A percentile compares a stretch with the other conserved stretches of the same genome.
These are phyloP conservation scores for Anguilla megastoma DNA, from an alignment of 2,797 vertebrate species.

Conservation along the genomic window DNA sequence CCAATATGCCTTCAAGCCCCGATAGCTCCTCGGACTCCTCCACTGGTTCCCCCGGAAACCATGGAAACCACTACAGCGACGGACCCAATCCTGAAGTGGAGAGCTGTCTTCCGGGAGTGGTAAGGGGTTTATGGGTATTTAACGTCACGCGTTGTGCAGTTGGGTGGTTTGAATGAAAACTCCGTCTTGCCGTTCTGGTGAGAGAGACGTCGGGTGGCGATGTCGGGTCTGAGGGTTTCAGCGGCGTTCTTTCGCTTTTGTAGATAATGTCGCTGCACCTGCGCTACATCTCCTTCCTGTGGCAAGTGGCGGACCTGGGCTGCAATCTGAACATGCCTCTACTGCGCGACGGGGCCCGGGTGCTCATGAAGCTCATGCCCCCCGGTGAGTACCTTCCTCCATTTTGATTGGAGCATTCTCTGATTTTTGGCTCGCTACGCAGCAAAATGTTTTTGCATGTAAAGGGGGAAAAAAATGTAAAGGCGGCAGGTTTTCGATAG, in stretches of 20 bases:
- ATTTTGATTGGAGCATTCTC: background rate
- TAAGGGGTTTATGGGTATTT: slow-evolving; percentile 64
- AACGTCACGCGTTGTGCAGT: background rate
- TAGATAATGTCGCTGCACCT: slow-evolving; percentile 99
- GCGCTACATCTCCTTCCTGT: slow-evolving; percentile 98
- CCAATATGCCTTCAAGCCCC: slow-evolving; percentile 99
- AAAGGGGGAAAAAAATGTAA: background rate
- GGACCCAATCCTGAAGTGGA: slow-evolving; percentile 98
- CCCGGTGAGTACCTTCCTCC: slow-evolving; percentile 75
- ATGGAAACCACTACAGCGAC: slow-evolving; percentile 97
- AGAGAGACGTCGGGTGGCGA: background rate
- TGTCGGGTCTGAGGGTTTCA: background rate
- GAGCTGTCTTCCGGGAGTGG: slow-evolving; percentile 98
- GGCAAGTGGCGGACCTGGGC: slow-evolving; percentile 98
- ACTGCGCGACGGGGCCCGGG: slow-evolving; percentile 92
- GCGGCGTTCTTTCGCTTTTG: slow-evolving; percentile 43
- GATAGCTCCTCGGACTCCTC: slow-evolving; percentile 99
- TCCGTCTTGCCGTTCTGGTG: background rate
- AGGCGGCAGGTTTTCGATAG: background rate
- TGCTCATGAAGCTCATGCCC: slow-evolving; percentile 99
- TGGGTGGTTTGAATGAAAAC: background rate
- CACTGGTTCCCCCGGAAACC: slow-evolving; percentile 97
- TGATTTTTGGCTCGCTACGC: background rate
- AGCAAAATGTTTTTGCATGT: background rate
- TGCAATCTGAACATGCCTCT: slow-evolving; percentile 97